Evolutionary conservation across 2,888 invertebrate genomes (phyloP), one percentile per base, ranked within the genome.

Genomic region (Thera britannica): DNA sequence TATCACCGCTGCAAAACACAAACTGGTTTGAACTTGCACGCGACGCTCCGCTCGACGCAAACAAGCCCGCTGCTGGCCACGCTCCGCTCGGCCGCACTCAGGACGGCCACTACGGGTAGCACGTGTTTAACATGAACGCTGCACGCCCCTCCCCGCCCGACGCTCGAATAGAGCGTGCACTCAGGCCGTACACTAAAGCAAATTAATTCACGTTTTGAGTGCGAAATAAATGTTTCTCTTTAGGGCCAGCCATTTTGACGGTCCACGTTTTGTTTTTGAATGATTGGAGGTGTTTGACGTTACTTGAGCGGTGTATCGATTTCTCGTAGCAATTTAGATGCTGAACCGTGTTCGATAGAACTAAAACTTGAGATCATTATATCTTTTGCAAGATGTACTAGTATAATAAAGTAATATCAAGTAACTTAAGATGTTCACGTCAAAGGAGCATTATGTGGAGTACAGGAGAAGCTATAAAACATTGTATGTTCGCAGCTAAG

Each of bases 181-280:
- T n/a, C n/a, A n/a, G n/a, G n/a, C n/a, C n/a, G n/a, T n/a, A n/a
- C n/a, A n/a, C n/a, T n/a, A n/a, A n/a, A n/a, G n/a, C 83, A 86
- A 88, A 89, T 90, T 91, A 90, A 91, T 89, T 89, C 85, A 78
- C 83, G 86, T 90, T 90, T 89, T 87, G 90, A 90, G 87, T 90
- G 87, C 80, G 86, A 89, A 87, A 88, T 89, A 87, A 88, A 87
- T 87, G 86, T 79, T 79, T 76, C 77, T 79, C 76, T 69, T 78
- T 77, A 74, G 77, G 77, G 78, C 41, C 35, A 74, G 73, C 68
- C 77, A 79, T 75, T 56, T 77, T 74, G 75, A 75, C 78, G 69
- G 73, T 78, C 75, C 79, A 79, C 77, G 81, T 83, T 80, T 83
- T 81, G 81, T 84, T 80, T 76, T 71, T 62, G 48, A 73, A 77